A percentile compares a stretch with the other conserved stretches of the same genome.
Evolutionary conservation across 2,113 vertebrate species (phyloP).

Genomic region (Thunnus maccoyii): DNA sequence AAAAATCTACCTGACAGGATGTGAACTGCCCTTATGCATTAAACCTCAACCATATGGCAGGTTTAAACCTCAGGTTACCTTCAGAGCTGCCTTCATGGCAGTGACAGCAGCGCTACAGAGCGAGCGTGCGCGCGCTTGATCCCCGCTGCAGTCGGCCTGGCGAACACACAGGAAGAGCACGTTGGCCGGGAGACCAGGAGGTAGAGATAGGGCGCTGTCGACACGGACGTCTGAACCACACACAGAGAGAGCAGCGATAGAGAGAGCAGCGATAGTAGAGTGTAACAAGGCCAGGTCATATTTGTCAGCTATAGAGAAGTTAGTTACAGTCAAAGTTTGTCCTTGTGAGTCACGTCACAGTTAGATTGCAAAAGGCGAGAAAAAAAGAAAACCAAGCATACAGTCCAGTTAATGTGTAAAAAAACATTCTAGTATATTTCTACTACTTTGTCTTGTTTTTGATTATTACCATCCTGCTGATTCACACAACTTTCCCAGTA

Average conservation of each 20-base stretch:
- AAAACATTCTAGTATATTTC: too few species aligned
- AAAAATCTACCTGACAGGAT: constrained; percentile 22
- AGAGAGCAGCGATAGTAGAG: background rate
- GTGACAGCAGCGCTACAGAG: constrained; percentile 74
- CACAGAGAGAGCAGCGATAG: constrained; percentile 5
- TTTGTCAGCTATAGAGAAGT: background rate
- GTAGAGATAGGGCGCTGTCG: constrained; percentile 69
- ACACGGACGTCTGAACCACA: constrained; percentile 80
- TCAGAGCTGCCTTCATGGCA: constrained; percentile 84
- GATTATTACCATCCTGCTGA: too few species aligned
- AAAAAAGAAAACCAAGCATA: too few species aligned
- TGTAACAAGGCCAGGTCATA: constrained; percentile 10
- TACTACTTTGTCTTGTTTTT: too few species aligned
- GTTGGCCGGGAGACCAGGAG: constrained; percentile 81
- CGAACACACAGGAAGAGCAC: constrained; percentile 86
- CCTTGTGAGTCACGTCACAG: background rate
- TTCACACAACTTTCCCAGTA: too few species aligned
- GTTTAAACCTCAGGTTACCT: constrained; percentile 76
- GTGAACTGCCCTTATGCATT: constrained; percentile 31
- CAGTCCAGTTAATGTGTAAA: too few species aligned
- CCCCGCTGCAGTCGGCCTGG: constrained; percentile 78
- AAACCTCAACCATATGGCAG: constrained; percentile 45
- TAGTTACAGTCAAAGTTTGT: background rate
- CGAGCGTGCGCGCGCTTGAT: constrained; percentile 56
- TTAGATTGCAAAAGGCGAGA: background rate